Evolutionary conservation across 2,113 vertebrate species (phyloP).

Genomic region (Crocuta crocuta): DNA sequence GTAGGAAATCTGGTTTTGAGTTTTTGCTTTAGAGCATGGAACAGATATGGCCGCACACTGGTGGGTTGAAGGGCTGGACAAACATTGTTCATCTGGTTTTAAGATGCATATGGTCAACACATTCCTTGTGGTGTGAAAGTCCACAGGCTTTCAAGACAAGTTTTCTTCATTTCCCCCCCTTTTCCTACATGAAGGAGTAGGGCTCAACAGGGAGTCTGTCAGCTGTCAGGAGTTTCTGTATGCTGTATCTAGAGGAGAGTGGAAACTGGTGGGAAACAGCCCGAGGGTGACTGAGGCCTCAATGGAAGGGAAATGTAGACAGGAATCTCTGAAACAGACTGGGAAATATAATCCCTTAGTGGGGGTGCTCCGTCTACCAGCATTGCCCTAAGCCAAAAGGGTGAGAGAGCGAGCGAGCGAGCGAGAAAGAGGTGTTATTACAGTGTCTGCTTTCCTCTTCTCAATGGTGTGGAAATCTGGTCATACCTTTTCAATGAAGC

Average conservation of each 20-base stretch:
- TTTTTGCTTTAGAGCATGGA: not conserved
- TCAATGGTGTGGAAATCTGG: conserved; percentile 44
- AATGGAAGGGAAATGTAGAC: conserved; percentile 42
- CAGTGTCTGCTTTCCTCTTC: not conserved
- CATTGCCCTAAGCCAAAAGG: not conserved
- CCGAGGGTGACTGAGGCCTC: not conserved
- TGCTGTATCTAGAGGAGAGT: not conserved
- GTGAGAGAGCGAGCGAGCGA: not conserved
- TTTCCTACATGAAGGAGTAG: not conserved
- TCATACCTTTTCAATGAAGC: conserved; percentile 59
- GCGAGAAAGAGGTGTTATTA: not conserved
- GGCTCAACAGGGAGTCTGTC: not conserved
- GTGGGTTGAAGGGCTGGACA: not conserved
- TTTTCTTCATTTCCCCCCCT: not conserved
- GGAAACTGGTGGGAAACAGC: not conserved
- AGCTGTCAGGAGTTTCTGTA: not conserved
- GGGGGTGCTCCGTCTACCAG: not conserved
- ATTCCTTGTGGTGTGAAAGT: conserved; percentile 53
- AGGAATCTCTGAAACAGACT: not conserved
- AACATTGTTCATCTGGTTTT: not conserved
- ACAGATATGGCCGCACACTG: not conserved
- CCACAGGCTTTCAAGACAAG: conserved; percentile 25
- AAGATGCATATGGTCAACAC: conserved; percentile 26
- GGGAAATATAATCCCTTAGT: conserved; percentile 21
- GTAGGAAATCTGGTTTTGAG: not conserved